A percentile compares a stretch with the other conserved stretches of the same genome.
Evolutionary conservation across 2,113 vertebrate genomes (phyloP).

Genomic region (Trichomycterus rosablanca): DNA sequence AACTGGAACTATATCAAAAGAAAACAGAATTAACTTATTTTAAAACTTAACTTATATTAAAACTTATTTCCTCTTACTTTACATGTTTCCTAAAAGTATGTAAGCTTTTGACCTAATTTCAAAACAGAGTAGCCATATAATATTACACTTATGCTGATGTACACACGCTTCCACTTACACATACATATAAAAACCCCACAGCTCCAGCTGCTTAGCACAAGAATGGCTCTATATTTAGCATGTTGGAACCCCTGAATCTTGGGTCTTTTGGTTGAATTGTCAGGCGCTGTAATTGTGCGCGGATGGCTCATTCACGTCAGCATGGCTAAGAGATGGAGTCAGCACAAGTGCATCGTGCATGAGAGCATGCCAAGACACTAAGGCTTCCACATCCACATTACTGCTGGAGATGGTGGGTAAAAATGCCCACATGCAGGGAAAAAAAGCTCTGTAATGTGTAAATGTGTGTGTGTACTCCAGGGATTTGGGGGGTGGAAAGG

Average conservation of each 20-base stretch:
- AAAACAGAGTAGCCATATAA: no score
- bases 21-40: no score
- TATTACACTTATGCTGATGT: no score
- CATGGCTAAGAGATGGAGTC: slow-evolving; percentile 66
- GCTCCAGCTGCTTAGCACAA: slow-evolving; percentile 48
- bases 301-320: slow-evolving; percentile 69
- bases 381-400: slow-evolving; percentile 20
- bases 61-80: no score
- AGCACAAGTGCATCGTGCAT: slow-evolving; percentile 70
- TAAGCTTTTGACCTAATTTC: no score
- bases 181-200: slow-evolving; percentile 7
- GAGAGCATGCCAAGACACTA: slow-evolving; percentile 42
- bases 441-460: background rate
- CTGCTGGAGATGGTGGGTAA: background rate
- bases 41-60: no score
- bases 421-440: slow-evolving; percentile 17
- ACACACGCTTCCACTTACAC: slow-evolving; percentile 1
- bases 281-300: slow-evolving; percentile 63
- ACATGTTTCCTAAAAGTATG: no score
- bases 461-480: slow-evolving; percentile 21
- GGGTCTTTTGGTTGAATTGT: slow-evolving; percentile 48
- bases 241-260: slow-evolving; percentile 52
- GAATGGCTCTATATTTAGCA: slow-evolving; percentile 59
- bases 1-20: no score
- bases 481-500: background rate